Percentiles rank a stretch among this genome's conserved stretches.
Conservation (phyloP, 2,113 vertebrate genomes). For the Cepphus grylle region DNA sequence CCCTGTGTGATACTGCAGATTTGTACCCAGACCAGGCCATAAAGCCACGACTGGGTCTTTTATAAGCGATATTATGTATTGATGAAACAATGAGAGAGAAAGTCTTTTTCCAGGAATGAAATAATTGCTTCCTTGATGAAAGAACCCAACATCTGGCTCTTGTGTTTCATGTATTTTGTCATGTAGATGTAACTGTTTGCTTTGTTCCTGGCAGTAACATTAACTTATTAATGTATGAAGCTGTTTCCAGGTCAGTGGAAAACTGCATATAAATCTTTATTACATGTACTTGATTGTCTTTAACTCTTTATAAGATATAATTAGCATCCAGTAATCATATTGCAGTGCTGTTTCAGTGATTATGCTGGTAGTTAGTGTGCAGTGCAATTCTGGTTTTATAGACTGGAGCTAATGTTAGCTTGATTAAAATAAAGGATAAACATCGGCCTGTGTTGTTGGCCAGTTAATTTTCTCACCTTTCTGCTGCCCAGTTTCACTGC, state of each 20-base stretch:
- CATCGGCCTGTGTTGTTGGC: background rate
- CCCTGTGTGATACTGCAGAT: background rate
- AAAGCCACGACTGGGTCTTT: background rate
- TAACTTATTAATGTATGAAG: conserved; percentile 19
- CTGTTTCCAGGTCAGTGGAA: conserved; percentile 39
- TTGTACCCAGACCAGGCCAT: background rate
- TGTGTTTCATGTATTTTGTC: background rate
- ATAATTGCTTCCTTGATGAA: conserved; percentile 35
- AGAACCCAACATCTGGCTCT: conserved; percentile 3
- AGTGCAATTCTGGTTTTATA: conserved; percentile 36
- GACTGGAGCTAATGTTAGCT: conserved; percentile 22
- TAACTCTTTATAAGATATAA: conserved; percentile 40
- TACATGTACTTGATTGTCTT: conserved; percentile 23
- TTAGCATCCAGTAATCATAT: background rate
- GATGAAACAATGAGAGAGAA: background rate
- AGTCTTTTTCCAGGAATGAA: background rate
- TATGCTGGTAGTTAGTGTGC: background rate
- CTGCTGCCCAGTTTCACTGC: background rate
- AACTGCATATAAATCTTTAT: conserved; percentile 28
- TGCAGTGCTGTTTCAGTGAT: background rate
- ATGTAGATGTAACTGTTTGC: conserved; percentile 22
- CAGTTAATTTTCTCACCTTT: conserved; percentile 3
- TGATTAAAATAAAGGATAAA: conserved; percentile 27
- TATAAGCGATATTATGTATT: background rate
- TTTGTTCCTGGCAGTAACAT: conserved; percentile 4